Base-by-base conservation (phyloP, 2,113 vertebrate species). In the Notarius quadriscutis region DNA sequence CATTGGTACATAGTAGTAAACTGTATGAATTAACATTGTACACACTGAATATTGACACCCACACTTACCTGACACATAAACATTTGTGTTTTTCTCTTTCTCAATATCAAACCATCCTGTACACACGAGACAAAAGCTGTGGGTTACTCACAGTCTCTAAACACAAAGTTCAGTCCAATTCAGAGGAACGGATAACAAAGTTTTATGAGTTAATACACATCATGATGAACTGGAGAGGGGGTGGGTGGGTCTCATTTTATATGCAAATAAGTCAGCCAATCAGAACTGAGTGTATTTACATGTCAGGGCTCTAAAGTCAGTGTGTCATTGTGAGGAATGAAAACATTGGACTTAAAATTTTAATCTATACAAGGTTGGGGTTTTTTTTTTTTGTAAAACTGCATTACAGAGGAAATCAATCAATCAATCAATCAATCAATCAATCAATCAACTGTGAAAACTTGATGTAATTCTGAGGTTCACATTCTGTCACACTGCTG, bases 51-150 rank as follows among this genome's bases (percentile, higher is more conserved):
- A 41, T 72, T 72, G 48, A 57, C 75, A 34, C 65, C 3, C 22
- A 77, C n/a, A 65, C 94, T 71, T 93, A 99, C 98, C 98, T 88
- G 97, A 97, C 67, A 99, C 97, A 87, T 99, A 99, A 55, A 99
- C 96, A 83, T 98, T 99, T 20, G 97, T 99, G 92, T 99, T 99
- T 95, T 96, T 98, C 87, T 95, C 93, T 22, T 97, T 94, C 88
- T 99, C 97, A 48, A 99, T 95, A 58, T 98, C 96, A 94, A 99
- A 99, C 98, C 98, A 99, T 14, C 97, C 98, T 98, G 90, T 81
- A 94, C 83, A 0, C 91, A 2, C 30, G 14, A 81, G 15, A 79
- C 22, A 79, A 17, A 77, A 5, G 8, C 17, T 7, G 58, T 60
- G 4, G 11, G 27, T 50, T 41, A 75, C 22, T 75, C 72, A 50